Base-by-base conservation (phyloP, 30 jellyfish, hydroid and myxozoan species). In the Hydractinia symbiolongicarpus region DNA sequence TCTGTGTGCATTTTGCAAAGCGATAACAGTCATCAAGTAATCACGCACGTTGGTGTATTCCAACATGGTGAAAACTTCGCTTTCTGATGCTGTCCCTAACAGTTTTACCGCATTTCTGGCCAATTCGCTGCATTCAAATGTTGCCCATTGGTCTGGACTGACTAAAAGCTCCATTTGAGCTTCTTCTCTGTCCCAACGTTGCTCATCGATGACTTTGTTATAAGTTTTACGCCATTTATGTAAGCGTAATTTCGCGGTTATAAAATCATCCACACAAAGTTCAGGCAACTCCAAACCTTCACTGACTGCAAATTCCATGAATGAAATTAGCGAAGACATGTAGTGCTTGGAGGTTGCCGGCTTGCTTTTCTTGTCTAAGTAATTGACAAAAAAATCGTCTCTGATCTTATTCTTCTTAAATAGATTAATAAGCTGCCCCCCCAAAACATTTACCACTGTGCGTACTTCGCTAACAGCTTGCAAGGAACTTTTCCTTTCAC, bases 21-120 rank as follows among this genome's bases (percentile, higher is more conserved):
- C 74, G 2, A 64, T 1, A 4, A 4, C 6, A 4, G 17, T 51
- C 74, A 64, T 64, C 19, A 64, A 51, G 6, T 1, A 64, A 64
- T 64, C 17, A n/a, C 74, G 74, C 6, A 64, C 74, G 4, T 4
- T 1, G 6, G 74, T 64, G 4, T 1, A 51, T 4, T 64, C 74
- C 19, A 51, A 4, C 74, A 64, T 64, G 6, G 52, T 64, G 4
- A 51, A 51, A 4, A 1, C 4, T 51, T 44, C 40, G 16, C 74
- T 64, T 64, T 6, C 74, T 51, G 19, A 51, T 64, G 74, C 74
- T 4, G 74, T 64, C 52, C 9, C 74, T n/a, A 64, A 7, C 2
- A 64, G 19, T 64, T 64, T 64, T n/a, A 64, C 40, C 19, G 74
- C 74, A 4, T 64, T 64, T 51, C 74, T 64, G 19, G 74, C 74